Evolutionary conservation across 2,888 invertebrate genomes (phyloP).

Genomic region (Diadromus collaris): DNA sequence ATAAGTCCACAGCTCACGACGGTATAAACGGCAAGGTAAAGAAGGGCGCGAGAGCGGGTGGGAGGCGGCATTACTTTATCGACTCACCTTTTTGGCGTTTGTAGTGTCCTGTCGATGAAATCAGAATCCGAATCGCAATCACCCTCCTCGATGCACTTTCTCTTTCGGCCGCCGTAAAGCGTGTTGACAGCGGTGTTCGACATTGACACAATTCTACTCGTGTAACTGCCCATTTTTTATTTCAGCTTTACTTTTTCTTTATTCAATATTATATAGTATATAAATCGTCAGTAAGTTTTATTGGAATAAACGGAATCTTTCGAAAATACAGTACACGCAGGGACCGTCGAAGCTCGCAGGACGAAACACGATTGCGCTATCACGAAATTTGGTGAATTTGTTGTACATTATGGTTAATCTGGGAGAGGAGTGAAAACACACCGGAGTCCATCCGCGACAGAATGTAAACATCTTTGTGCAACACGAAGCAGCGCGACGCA

Average conservation of each 20-base stretch:
- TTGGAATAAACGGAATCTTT: not conserved
- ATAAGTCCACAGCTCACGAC: not conserved
- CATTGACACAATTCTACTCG: conserved; percentile 75
- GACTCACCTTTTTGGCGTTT: conserved; percentile 85
- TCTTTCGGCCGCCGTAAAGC: conserved; percentile 80
- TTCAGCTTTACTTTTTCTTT: not conserved
- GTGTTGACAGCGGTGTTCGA: conserved; percentile 77
- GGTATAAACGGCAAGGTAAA: not conserved
- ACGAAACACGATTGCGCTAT: conserved; percentile 33
- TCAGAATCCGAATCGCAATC: conserved; percentile 81
- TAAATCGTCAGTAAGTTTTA: not conserved
- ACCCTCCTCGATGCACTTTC: conserved; percentile 82
- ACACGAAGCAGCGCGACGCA: conserved; percentile 58
- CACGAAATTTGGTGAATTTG: conserved; percentile 60
- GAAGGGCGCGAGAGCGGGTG: not conserved
- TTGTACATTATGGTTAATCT: conserved; percentile 37
- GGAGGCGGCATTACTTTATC: not conserved
- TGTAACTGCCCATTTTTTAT: conserved; percentile 75
- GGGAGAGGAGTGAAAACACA: conserved; percentile 54
- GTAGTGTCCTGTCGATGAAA: conserved; percentile 82
- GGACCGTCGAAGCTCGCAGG: conserved; percentile 21
- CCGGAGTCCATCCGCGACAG: conserved; percentile 48
- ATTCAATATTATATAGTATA: not conserved
- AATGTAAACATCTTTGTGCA: conserved; percentile 59
- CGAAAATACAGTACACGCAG: conserved; percentile 2